Conservation (phyloP, 2,797 vertebrate species). For the Oryzias dopingdopingensis region DNA sequence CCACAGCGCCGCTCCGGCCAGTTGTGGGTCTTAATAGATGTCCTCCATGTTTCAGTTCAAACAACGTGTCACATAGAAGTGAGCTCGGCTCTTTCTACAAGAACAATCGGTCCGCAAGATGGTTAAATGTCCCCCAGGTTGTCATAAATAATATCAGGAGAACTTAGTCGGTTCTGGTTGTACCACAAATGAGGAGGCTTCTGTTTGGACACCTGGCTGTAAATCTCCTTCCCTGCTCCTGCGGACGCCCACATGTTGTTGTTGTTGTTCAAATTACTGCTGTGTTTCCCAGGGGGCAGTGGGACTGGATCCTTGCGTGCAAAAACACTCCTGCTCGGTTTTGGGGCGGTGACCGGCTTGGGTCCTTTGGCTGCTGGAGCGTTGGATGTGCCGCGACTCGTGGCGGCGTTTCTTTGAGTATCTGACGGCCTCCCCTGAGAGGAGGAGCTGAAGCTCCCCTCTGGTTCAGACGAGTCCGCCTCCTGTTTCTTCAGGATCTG, state of each 20-base stretch:
- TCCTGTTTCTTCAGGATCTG: conserved; percentile 78
- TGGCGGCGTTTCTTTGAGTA: conserved; percentile 27
- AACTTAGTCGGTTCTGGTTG: conserved; percentile 45
- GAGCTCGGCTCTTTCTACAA: conserved; percentile 3
- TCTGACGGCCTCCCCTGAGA: conserved; percentile 45
- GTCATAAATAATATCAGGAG: conserved; percentile 80
- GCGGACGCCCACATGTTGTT: conserved; percentile 58
- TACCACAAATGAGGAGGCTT: conserved; percentile 54
- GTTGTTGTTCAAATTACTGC: conserved; percentile 77
- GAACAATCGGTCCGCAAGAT: background rate
- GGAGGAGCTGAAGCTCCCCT: conserved; percentile 79
- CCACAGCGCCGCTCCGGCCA: conserved; percentile 59
- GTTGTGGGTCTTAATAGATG: conserved; percentile 53
- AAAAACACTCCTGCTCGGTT: conserved; percentile 70
- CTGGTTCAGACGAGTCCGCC: conserved; percentile 46
- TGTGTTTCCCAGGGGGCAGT: conserved; percentile 48
- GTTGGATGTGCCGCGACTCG: background rate
- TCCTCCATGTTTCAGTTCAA: conserved; percentile 26
- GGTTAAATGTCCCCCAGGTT: conserved; percentile 77
- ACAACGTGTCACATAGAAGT: conserved; percentile 22
- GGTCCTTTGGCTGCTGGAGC: conserved; percentile 65
- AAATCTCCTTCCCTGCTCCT: conserved; percentile 67
- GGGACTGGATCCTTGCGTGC: conserved; percentile 65
- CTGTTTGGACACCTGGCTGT: conserved; percentile 82
- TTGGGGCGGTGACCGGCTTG: conserved; percentile 85